These are phyloP conservation scores for Anarsia innoxiella DNA, from an alignment of 2,888 invertebrate genomes.

Conservation along the genomic window DNA sequence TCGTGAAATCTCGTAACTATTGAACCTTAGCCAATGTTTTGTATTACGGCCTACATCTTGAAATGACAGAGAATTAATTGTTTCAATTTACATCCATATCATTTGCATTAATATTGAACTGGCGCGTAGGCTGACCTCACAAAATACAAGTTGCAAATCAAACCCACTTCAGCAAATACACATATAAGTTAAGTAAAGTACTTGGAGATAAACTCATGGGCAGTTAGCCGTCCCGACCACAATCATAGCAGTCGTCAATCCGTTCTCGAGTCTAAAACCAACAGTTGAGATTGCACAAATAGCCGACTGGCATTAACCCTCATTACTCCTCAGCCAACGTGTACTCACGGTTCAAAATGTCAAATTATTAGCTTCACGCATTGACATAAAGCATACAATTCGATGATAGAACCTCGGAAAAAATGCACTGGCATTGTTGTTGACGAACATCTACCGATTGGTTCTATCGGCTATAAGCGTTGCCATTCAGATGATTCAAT, in stretches of 20 bases:
- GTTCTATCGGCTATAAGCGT: too few relatives aligned
- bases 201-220: slow-evolving; percentile 35
- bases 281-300: slow-evolving; percentile 67
- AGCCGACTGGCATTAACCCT: slow-evolving; percentile 61
- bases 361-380: slow-evolving; percentile 20
- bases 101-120: slow-evolving; percentile 39
- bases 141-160: slow-evolving; percentile 46
- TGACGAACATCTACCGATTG: slow-evolving; percentile 31
- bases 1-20: too few relatives aligned
- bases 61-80: slow-evolving; percentile 35
- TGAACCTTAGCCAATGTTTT: too few relatives aligned
- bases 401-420: slow-evolving; percentile 2
- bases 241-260: slow-evolving; percentile 58
- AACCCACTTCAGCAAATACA: slow-evolving; percentile 45
- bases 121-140: slow-evolving; percentile 39
- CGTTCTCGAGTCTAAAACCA: slow-evolving; percentile 52
- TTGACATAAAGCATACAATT: slow-evolving; percentile 20
- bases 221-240: slow-evolving; percentile 35
- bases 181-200: slow-evolving; percentile 32
- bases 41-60: too few relatives aligned
- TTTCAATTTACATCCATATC: slow-evolving; percentile 38
- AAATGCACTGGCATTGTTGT: slow-evolving; percentile 27
- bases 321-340: slow-evolving; percentile 47
- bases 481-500: slow-evolving; percentile 61
- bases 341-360: slow-evolving; percentile 21